phyloP scores from a whole-genome alignment of 2,797 vertebrate species.

The Halcyon leucocephala region DNA sequence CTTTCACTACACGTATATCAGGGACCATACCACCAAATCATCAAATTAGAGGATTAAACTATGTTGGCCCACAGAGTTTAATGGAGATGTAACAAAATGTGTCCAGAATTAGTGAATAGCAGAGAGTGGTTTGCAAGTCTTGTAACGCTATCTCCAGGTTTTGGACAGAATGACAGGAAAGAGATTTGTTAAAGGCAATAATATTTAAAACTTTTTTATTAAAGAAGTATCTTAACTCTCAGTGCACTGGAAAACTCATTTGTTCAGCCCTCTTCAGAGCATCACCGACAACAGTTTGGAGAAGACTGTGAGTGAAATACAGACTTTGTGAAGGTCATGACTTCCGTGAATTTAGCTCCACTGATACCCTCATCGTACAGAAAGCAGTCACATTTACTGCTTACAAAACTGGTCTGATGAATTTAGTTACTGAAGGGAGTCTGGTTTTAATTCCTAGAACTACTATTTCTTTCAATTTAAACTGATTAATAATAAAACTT shows the following conservation, averaged over 20 bases:
- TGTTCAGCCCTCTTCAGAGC: background rate
- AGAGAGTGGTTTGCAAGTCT: background rate
- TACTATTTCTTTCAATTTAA: constrained; percentile 59
- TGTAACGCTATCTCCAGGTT: background rate
- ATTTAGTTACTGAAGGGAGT: constrained; percentile 64
- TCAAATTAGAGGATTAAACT: background rate
- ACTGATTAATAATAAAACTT: constrained; percentile 65
- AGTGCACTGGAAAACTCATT: background rate
- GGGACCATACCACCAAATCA: background rate
- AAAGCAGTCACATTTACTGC: background rate
- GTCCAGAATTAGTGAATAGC: background rate
- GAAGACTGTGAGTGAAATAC: background rate
- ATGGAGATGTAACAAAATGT: background rate
- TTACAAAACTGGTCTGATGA: constrained; percentile 16
- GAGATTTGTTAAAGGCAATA: background rate
- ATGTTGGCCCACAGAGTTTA: background rate
- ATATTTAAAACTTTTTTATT: background rate
- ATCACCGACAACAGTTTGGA: background rate
- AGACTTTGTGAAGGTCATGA: background rate
- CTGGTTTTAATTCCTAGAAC: constrained; percentile 63
- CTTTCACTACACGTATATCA: background rate
- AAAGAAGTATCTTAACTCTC: background rate
- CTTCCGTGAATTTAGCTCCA: background rate
- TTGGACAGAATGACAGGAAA: background rate
- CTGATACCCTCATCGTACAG: background rate